Conservation (phyloP, 2,888 invertebrate species). For the Eupeodes latifasciatus region DNA sequence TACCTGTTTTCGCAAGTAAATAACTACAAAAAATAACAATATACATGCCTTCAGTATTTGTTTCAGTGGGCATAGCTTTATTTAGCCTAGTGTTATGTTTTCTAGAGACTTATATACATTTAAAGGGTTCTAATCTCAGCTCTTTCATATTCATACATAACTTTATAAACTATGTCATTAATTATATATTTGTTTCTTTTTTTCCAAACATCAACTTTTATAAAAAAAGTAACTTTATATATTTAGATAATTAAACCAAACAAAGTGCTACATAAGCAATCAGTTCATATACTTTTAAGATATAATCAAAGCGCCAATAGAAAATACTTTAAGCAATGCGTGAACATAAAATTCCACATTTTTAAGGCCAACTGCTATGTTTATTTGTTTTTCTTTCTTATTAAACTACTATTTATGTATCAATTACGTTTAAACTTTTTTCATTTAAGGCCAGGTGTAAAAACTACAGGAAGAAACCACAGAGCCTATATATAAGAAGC, state of each 20-base stretch:
- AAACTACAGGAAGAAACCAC: conserved; percentile 22
- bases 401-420: background rate
- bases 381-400: background rate
- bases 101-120: too few species aligned
- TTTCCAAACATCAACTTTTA: too few species aligned
- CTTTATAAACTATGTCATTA: too few species aligned
- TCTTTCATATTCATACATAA: too few species aligned
- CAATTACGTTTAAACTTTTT: background rate
- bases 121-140: too few species aligned
- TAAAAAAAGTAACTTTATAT: too few species aligned
- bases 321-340: background rate
- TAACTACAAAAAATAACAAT: too few species aligned
- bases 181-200: too few species aligned
- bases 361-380: conserved; percentile 16
- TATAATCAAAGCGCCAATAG: background rate
- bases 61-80: too few species aligned
- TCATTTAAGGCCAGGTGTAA: conserved; percentile 23
- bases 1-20: too few species aligned
- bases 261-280: background rate
- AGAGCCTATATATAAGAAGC: background rate
- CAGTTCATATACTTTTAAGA: background rate
- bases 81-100: too few species aligned
- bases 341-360: conserved; percentile 9
- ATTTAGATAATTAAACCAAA: background rate
- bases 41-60: too few species aligned